Percentiles rank a stretch among this genome's conserved stretches.
Conservation (phyloP, 2,888 invertebrate species). For the Lymantria dispar region DNA sequence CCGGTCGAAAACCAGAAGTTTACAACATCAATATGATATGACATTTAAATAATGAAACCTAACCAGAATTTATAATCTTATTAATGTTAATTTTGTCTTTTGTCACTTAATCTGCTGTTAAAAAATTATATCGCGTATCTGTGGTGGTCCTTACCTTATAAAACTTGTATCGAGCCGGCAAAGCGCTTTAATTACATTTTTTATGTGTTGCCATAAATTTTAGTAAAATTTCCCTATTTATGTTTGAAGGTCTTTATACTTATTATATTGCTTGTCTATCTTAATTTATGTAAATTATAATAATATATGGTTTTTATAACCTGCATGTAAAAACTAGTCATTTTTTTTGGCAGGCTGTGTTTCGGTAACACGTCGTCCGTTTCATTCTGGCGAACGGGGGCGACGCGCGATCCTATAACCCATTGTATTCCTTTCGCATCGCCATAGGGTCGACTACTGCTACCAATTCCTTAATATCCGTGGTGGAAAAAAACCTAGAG, state of each 20-base stretch:
- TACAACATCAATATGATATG: background rate
- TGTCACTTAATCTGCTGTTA: constrained; percentile 25
- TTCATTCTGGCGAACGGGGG: no score
- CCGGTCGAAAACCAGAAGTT: background rate
- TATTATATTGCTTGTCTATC: background rate
- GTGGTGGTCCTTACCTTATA: constrained; percentile 20
- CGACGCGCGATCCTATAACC: no score
- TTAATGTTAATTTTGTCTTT: constrained; percentile 16
- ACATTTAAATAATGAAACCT: background rate
- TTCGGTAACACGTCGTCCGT: no score
- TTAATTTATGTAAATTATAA: background rate
- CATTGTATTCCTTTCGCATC: no score
- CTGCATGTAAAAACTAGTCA: no score
- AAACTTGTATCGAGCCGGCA: constrained; percentile 3
- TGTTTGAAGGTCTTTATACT: background rate
- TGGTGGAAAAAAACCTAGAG: no score
- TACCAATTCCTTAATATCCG: no score
- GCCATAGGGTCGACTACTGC: no score
- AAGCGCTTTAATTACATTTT: constrained; percentile 13
- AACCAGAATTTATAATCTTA: constrained; percentile 10
- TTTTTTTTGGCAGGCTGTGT: no score
- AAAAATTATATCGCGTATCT: constrained; percentile 15
- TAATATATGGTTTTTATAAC: background rate
- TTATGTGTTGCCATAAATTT: constrained; percentile 26
- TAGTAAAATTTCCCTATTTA: constrained; percentile 1